Evolutionary conservation across 1,140 invertebrate species (phyloP), one percentile per base, ranked within the genome.

Genomic region (Lucilia cuprina): DNA sequence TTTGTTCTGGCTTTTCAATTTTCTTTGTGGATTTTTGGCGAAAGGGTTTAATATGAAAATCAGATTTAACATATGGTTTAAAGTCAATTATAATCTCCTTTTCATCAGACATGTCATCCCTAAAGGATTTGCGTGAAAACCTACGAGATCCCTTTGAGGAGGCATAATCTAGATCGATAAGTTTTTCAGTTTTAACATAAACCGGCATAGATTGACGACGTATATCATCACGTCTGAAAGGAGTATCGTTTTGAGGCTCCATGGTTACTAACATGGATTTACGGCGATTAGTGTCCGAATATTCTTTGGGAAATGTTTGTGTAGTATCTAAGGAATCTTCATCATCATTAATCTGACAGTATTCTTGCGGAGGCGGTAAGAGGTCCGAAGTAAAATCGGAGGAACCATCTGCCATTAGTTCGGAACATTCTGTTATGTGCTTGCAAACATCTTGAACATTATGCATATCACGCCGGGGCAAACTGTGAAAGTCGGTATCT

Each of bases 1-100:
- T 13, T 35, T 82, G 25, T 35, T 82, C 55, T 10, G 14, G 47
- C 50, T 84, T 60, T n/a, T 74, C n/a, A 12, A 47, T 10, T 17
- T 30, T 74, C 41, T 70, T 55, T 19, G 17, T 19, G 0, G 21
- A 19, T 2, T 5, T 12, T 21, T 70, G n/a, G 19, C 88, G 86
- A 4, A 78, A 41, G 5, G 75, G 17, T 19, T 82, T 82, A 8
- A 60, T 19, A 13, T 80, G 77, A 5, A 80, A 49, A 50, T 80
- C 77, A n/a, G 41, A 21, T 80, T 19, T 80, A 25, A 95, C 92
- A 74, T 95, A 94, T 13, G 96, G 96, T 91, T 97, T 96, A 89
- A 96, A 97, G 90, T 96, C 95, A 85, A 97, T 97, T 75, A 97
- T 94, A 84, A 97, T 97, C 91, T 97, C 96, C 87, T 95, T 93